Base-by-base conservation (phyloP, 2,113 vertebrate genomes). In the Chaetorhynchus papuensis region DNA sequence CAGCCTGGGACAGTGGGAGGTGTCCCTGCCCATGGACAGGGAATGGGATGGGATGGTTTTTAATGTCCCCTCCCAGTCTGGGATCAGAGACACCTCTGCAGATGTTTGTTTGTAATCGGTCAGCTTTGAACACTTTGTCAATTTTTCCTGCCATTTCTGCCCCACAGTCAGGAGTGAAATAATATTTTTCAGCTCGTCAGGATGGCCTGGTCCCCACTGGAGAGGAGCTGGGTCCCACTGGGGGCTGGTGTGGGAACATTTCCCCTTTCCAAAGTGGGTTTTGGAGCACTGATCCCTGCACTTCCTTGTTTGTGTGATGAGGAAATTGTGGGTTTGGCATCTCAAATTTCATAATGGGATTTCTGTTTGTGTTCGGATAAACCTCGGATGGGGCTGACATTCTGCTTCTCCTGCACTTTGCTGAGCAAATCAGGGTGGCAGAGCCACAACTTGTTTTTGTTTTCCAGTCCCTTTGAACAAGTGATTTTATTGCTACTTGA, bases 241-340 rank as follows among this genome's bases (percentile, higher is more conserved):
- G 23, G 24, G 1, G 15, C 21, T 4, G 21, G 1, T 4, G 2
- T 1, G 0, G 15, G 64, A 26, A 26, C 0, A 0, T 10, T 10
- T 23, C 10, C 35, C 6, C 9, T 78, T 44, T 20, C 45, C 41
- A 6, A 16, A 60, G 68, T 0, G 0, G 0, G 0, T 14, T 94
- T 47, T 11, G 35, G 14, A 44, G 1, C 37, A 1, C 4, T 1
- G 1, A 15, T 52, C 31, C 53, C n/a, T 39, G 8, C 4, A 0
- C 8, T 69, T 16, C 19, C 35, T 2, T 1, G 0, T 3, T 13
- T 15, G 13, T 21, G 3, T 2, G 31, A 12, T 3, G 31, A 50
- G 22, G 10, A 42, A 86, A 77, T 42, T 0, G 1, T 3, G 5
- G 1, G 4, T 72, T 35, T 47, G 57, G 22, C 50, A 41, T 3